Evolutionary conservation across 2,113 vertebrate species (phyloP), one percentile per base, ranked within the genome.

Genomic region (Ictidomys tridecemlineatus): DNA sequence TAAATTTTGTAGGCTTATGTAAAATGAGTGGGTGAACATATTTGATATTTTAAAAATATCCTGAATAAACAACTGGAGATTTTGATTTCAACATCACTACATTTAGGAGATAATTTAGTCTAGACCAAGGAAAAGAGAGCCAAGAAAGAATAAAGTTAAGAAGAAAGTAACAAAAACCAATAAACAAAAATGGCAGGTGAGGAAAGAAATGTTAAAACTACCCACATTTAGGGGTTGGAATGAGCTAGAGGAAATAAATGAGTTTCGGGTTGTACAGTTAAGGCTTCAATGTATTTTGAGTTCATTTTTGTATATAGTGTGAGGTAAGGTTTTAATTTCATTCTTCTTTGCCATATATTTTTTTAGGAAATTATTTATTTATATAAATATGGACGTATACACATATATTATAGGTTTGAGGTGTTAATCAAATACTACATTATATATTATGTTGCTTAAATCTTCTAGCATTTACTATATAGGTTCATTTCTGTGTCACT

Each of bases 91-190:
- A 34, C 58, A 34, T 63, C 1, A 82, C 48, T 45, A 8, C 1
- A 58, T 28, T 96, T n/a, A 86, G 85, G 37, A 91, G 28, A 70
- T 83, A 76, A 82, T 72, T 91, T 18, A 87, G 5, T 72, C n/a
- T 28, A 20, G 37, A 1, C n/a, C 56, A 70, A 65, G 32, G 5
- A 88, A n/a, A 6, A 53, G 48, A 93, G 53, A 28, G 32, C 28
- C 32, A 76, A 80, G 18, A 61, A 37, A 77, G n/a, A 80, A 9
- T 6, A 76, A 91, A 65, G 13, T 85, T 30, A 89, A 89, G 12
- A 85, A 24, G 39, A 53, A 70, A 86, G 30, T 73, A 16, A 6
- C 67, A 63, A 34, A 11, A 8, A 58, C 56, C 2, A 79, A n/a
- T 56, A 56, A 1, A 20, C n/a, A 85, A 58, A 84, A 65, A 92